Base-by-base conservation (phyloP, 2,797 vertebrate species). In the Brotula barbata region DNA sequence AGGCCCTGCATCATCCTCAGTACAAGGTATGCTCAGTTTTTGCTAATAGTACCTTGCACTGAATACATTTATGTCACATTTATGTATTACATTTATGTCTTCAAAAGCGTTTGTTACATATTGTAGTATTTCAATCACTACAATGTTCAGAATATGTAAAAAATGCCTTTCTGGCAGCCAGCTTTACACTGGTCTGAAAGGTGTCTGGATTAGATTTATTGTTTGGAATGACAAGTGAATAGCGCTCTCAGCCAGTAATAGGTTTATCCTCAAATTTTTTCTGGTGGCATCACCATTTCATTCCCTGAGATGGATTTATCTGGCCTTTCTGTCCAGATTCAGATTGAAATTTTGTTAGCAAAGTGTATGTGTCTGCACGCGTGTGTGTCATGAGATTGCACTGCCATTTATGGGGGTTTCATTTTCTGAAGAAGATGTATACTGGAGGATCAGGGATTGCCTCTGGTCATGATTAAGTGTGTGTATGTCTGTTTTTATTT, bases 1-100 rank as follows among this genome's bases (percentile, higher is more conserved):
- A 89, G 97, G 97, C 42, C 93, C 94, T 0, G 82, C 94, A 16
- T 91, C 95, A 48, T 90, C 96, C 0, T 91, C 95, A 25, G 94
- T 94, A 1, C 96, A 95, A 95, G 95, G 97, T 98, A 83, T 10
- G 85, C 20, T 5, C 10, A 14, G 42, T 12, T 44, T 44, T 12
- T 11, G 11, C 9, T 33, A 33, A 33, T 6, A 28, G 3, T 11
- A 33, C 9, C 11, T 33, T 7, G 7, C 4, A 5, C 3, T 19
- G 19, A 43, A 12, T 6, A 12, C 12, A 28, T 28, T 8, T 16
- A 19, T 28, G 19, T 55, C n/a, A 15, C 3, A 23, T 47, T 58
- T 6, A 8, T 16, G 4, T 50, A n/a, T n/a, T n/a, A n/a, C n/a
- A n/a, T 22, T 0, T 6, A 5, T 49, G 13, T 5, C 15, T 51